A percentile compares a stretch with the other conserved stretches of the same genome.
These are phyloP conservation scores for Asteroscopus sphinx DNA, from an alignment of 2,888 invertebrate genomes.

Conservation along the genomic window DNA sequence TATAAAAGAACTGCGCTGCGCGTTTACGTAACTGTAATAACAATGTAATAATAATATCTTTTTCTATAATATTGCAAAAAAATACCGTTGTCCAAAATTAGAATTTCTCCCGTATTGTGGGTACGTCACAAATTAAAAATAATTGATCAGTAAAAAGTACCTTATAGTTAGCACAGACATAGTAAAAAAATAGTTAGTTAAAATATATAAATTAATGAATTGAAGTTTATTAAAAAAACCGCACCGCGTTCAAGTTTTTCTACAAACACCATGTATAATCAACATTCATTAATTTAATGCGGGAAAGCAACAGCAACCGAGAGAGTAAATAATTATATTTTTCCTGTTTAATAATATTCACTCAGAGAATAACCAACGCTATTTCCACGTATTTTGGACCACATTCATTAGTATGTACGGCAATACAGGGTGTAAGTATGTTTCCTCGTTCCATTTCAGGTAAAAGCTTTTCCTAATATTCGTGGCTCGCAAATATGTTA, in stretches of 20 bases:
- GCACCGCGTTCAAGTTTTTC: constrained; percentile 6
- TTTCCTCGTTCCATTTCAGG: constrained; percentile 67
- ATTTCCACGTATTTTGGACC: constrained; percentile 46
- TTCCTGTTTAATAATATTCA: constrained; percentile 36
- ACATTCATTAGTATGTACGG: constrained; percentile 63
- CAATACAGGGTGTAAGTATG: constrained; percentile 61
- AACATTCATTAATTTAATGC: constrained; percentile 51
- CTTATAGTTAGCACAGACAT: too few relatives aligned
- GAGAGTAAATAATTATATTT: constrained; percentile 31
- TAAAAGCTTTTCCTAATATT: constrained; percentile 78
- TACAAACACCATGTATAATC: constrained; percentile 22
- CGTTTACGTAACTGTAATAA: too few relatives aligned
- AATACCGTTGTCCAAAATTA: too few relatives aligned
- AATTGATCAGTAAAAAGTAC: too few relatives aligned
- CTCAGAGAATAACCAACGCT: constrained; percentile 48
- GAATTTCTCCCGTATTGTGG: too few relatives aligned
- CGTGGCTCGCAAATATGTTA: constrained; percentile 66
- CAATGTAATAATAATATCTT: too few relatives aligned
- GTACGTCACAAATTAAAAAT: too few relatives aligned
- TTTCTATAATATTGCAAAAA: too few relatives aligned
- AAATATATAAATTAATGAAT: neutral
- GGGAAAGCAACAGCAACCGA: constrained; percentile 9
- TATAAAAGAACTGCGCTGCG: too few relatives aligned
- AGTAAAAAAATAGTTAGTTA: too few relatives aligned
- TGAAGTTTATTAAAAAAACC: constrained; percentile 22